Conservation (phyloP, 2,797 vertebrate genomes). For the Neosilurus hyrtlii region DNA sequence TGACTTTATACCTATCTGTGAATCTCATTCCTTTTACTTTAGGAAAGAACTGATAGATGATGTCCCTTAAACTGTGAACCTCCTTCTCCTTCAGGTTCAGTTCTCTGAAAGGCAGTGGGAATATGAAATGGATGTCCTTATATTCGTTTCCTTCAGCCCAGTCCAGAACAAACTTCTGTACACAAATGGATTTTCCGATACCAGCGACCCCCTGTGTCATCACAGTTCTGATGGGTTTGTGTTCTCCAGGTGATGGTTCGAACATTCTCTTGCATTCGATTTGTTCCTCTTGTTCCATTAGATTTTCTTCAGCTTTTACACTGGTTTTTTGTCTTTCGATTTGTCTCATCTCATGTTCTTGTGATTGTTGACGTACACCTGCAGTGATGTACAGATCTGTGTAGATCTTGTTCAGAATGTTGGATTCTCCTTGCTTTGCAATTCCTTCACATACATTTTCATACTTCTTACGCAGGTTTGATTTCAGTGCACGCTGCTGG, state of each 20-base stretch:
- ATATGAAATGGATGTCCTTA: constrained; percentile 27
- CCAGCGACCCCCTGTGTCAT: constrained; percentile 31
- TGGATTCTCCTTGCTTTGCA: no score
- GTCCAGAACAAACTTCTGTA: constrained; percentile 39
- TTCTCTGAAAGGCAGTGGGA: constrained; percentile 16
- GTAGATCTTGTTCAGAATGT: no score
- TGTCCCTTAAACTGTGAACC: neutral
- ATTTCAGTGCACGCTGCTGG: no score
- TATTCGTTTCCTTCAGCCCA: constrained; percentile 31
- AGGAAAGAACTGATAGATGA: constrained; percentile 5
- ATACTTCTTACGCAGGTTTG: no score
- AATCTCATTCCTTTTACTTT: constrained; percentile 18
- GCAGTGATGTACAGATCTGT: no score
- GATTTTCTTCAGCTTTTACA: no score
- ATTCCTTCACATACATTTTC: no score
- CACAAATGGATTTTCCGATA: constrained; percentile 34
- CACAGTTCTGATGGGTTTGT: constrained; percentile 14
- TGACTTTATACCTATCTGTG: neutral
- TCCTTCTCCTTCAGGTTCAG: constrained; percentile 17
- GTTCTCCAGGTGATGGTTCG: constrained; percentile 11
- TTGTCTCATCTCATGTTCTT: neutral
- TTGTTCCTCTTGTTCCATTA: neutral
- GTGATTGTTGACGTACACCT: no score
- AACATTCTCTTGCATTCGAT: neutral
- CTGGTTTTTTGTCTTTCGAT: no score